Percentiles rank a stretch among this genome's conserved stretches.
phyloP scores from a whole-genome alignment of 2,888 invertebrate genomes.

The Pristionchus exspectatus region DNA sequence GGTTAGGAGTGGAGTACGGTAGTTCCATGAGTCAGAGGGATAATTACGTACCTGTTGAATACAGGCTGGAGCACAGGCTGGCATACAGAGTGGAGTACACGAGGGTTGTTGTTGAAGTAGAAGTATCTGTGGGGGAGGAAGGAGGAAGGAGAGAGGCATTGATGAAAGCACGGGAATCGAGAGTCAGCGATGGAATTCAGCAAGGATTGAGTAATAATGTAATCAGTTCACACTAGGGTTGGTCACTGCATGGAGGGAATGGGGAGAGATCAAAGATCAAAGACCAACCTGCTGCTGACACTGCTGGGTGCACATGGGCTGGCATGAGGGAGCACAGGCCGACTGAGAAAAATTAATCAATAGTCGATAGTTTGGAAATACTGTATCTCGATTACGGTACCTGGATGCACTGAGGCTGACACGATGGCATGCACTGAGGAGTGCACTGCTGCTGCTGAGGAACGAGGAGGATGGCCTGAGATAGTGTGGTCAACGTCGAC shows the following conservation, averaged over 20 bases:
- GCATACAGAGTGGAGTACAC: constrained; percentile 67
- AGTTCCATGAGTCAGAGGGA: background rate
- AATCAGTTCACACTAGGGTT: background rate
- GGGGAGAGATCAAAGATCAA: constrained; percentile 1
- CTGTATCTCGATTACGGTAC: background rate
- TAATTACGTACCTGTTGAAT: constrained; percentile 55
- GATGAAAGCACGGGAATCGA: background rate
- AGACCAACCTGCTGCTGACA: constrained; percentile 50
- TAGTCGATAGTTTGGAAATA: background rate
- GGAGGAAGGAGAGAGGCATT: constrained; percentile 1
- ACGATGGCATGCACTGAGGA: constrained; percentile 66
- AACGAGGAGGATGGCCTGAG: constrained; percentile 48
- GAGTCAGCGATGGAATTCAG: background rate
- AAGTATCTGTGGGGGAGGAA: constrained; percentile 18
- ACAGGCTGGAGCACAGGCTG: constrained; percentile 67
- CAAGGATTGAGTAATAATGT: background rate
- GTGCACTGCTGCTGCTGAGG: constrained; percentile 59
- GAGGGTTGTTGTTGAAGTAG: constrained; percentile 63
- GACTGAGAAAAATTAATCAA: constrained; percentile 46
- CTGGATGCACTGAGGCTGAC: constrained; percentile 66
- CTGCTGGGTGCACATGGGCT: constrained; percentile 65
- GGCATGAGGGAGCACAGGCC: constrained; percentile 67
- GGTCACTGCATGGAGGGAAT: background rate
- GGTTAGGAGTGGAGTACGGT: background rate
- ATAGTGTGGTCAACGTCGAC: background rate